A percentile compares a stretch with the other conserved stretches of the same genome.
These are phyloP conservation scores for Meriones unguiculatus DNA, from an alignment of 2,113 vertebrate species.

Conservation along the genomic window DNA sequence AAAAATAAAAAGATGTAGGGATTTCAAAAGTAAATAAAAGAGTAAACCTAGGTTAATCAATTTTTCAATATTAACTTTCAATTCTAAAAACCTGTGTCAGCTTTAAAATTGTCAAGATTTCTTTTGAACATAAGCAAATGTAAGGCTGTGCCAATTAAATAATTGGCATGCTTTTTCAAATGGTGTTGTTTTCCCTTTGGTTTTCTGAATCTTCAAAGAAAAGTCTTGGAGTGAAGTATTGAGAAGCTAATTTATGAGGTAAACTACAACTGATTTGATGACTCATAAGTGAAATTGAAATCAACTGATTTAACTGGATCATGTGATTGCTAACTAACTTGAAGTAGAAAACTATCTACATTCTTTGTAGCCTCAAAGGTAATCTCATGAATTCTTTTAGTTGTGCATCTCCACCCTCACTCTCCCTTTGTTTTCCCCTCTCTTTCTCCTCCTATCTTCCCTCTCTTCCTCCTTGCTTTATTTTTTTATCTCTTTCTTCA, in stretches of 20 bases:
- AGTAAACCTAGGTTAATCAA: neutral
- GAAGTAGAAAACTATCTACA: neutral
- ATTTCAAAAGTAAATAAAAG: neutral
- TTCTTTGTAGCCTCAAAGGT: neutral
- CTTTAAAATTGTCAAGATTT: neutral
- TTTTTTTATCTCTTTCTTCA: neutral
- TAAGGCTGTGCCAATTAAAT: neutral
- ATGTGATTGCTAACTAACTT: neutral
- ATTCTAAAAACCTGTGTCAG: neutral
- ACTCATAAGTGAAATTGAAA: neutral
- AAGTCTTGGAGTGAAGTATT: neutral
- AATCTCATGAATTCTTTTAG: neutral
- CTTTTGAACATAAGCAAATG: neutral
- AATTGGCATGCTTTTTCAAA: neutral
- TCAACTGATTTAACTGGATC: neutral
- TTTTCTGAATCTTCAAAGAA: neutral
- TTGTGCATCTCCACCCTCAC: neutral
- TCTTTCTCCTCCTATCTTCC: rapidly evolving
- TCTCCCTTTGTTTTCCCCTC: neutral
- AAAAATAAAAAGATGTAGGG: neutral
- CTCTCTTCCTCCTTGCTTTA: neutral
- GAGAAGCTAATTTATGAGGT: neutral
- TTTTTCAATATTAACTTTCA: neutral
- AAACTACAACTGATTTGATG: neutral
- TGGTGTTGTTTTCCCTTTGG: neutral